Evolutionary conservation across 1,140 invertebrate species (phyloP), one percentile per base, ranked within the genome.

Genomic region (Drosophila orena): DNA sequence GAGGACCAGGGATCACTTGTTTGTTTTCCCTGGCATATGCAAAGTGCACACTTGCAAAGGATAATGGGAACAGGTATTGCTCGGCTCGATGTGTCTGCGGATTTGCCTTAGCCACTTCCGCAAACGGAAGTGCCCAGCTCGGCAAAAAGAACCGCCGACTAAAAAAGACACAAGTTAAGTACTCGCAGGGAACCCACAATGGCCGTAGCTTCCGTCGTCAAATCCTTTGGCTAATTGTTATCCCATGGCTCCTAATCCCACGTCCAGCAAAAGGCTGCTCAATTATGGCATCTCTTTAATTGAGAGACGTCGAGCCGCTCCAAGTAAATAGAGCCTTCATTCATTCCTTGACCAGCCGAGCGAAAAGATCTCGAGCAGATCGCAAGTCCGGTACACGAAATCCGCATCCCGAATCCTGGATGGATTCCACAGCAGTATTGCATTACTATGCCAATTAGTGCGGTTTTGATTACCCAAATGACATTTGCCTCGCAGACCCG

Each of bases 171-270:
- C 83, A 88, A 88, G 83, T 79, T 86, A 86, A 88, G 83, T 86
- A 78, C 65, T 27, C 10, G 49, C 30, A 43, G 17, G 22, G 52
- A 68, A 50, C 37, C 37, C 62, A 57, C 68, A 66, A 68, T 68
- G 64, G 59, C 8, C 15, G 30, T 62, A 88, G 81, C 79, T 86
- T 88, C 83, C 84, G 83, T 86, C 71, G 60, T 78, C 58, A 89
- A 88, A 88, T 88, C 83, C 83, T 88, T 88, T 88, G 34, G 79
- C 75, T 88, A 88, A 88, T 88, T 88, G 84, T 83, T 88, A 88
- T 86, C 83, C 83, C 61, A 81, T 76, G 71, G 64, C 50, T 24
- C 50, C 58, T 49, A 49, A 40, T 61, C 43, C 71, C 43, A 40
- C 35, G 72, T 72, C 71, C 70, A 38, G 8, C 17, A 10, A 15